Percentiles rank a stretch among this genome's conserved stretches.
phyloP scores from a whole-genome alignment of 2,888 invertebrate genomes.

The Hybos culiciformis region DNA sequence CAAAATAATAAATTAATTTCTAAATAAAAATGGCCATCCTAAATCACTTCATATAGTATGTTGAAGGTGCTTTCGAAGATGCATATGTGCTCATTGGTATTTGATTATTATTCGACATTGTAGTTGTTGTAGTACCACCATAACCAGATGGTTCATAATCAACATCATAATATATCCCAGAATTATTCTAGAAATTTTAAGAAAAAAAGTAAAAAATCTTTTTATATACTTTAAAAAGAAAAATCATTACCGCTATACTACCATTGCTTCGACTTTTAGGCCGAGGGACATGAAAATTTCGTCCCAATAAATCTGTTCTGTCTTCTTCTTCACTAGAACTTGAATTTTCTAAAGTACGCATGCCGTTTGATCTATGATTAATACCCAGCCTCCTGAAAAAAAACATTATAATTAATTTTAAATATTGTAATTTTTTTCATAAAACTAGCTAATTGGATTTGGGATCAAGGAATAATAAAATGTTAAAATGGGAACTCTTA shows the following conservation, averaged over 20 bases:
- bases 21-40: background rate
- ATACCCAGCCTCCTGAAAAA: slow-evolving; percentile 29
- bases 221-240: background rate
- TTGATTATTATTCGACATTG: slow-evolving; percentile 45
- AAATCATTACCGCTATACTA: slow-evolving; percentile 36
- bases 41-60: slow-evolving; percentile 33
- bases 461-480: too few species aligned
- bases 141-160: slow-evolving; percentile 60
- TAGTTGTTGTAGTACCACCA: slow-evolving; percentile 35
- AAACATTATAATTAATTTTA: too few species aligned
- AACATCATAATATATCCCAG: slow-evolving; percentile 80
- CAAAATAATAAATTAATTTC: background rate
- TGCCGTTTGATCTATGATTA: slow-evolving; percentile 36
- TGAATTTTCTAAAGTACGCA: slow-evolving; percentile 40
- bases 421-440: too few species aligned
- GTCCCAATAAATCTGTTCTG: slow-evolving; percentile 58
- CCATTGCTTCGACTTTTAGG: slow-evolving; percentile 65
- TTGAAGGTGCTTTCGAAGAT: slow-evolving; percentile 52
- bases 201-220: slow-evolving; percentile 7
- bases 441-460: too few species aligned
- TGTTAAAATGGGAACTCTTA: too few species aligned
- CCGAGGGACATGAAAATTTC: slow-evolving; percentile 62
- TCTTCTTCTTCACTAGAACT: slow-evolving; percentile 54
- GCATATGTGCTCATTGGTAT: slow-evolving; percentile 77
- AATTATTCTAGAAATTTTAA: slow-evolving; percentile 59